These are phyloP conservation scores for Tapirus terrestris DNA, from an alignment of 2,113 vertebrate genomes.

Conservation along the genomic window DNA sequence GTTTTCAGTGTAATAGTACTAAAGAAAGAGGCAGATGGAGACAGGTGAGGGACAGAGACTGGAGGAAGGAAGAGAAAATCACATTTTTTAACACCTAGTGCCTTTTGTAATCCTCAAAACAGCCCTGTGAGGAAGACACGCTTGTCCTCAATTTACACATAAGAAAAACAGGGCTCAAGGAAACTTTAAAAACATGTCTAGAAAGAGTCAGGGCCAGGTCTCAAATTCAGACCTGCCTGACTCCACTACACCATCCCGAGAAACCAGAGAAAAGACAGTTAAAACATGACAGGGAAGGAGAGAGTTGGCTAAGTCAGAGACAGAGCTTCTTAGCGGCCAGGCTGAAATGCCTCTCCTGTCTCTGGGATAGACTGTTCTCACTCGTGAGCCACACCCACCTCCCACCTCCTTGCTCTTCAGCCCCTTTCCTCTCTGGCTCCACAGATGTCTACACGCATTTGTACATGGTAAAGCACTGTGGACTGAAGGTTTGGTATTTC, in stretches of 20 bases:
- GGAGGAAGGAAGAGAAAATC: neutral
- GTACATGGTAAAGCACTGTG: neutral
- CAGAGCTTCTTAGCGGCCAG: neutral
- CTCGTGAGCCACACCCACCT: neutral
- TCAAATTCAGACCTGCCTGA: neutral
- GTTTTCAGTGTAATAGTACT: neutral
- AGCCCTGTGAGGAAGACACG: neutral
- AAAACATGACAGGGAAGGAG: neutral
- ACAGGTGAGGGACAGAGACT: neutral
- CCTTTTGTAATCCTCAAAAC: neutral
- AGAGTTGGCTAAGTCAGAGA: constrained; percentile 37
- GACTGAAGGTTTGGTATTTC: neutral
- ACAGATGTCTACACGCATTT: neutral
- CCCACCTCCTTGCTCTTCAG: neutral
- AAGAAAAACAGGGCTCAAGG: neutral
- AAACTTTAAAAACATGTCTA: constrained; percentile 14
- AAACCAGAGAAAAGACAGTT: neutral
- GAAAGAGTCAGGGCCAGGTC: neutral
- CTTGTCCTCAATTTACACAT: neutral
- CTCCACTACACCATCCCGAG: neutral
- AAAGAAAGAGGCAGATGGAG: neutral
- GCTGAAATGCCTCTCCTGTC: neutral
- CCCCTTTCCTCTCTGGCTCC: neutral
- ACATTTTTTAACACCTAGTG: neutral
- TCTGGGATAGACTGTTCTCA: neutral